Conservation (phyloP, 2,888 invertebrate genomes). For the Parnassius smintheus region DNA sequence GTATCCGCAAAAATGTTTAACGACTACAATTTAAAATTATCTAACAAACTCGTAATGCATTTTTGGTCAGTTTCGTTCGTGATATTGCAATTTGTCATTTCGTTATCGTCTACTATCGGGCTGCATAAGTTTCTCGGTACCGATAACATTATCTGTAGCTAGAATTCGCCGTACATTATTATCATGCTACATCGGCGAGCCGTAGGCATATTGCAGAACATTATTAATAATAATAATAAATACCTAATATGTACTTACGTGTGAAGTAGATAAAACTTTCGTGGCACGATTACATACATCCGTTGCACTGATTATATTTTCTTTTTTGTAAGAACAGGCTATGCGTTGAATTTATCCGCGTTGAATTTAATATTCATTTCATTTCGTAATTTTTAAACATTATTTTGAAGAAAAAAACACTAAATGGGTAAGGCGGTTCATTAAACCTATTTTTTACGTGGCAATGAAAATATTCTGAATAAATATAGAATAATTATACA, state of each 20-base stretch:
- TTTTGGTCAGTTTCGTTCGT: constrained; percentile 35
- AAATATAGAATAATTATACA: too few relatives aligned
- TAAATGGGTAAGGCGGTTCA: too few relatives aligned
- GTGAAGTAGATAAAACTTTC: constrained; percentile 11
- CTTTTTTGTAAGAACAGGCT: too few relatives aligned
- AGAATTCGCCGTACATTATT: constrained; percentile 47
- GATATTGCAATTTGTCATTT: constrained; percentile 71
- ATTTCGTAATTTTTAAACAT: too few relatives aligned
- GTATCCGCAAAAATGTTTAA: constrained; percentile 20
- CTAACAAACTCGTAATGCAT: constrained; percentile 26
- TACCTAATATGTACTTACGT: constrained; percentile 13
- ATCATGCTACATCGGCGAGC: constrained; percentile 31
- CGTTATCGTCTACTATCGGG: constrained; percentile 62
- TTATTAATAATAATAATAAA: constrained; percentile 17
- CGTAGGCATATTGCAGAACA: constrained; percentile 33
- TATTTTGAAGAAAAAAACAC: too few relatives aligned
- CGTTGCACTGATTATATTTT: not conserved
- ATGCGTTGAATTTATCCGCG: too few relatives aligned
- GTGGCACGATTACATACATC: not conserved
- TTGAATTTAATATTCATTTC: too few relatives aligned
- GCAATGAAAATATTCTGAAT: too few relatives aligned
- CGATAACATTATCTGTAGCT: constrained; percentile 65
- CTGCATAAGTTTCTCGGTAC: constrained; percentile 66
- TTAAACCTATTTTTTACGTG: too few relatives aligned
- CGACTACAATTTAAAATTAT: constrained; percentile 20